phyloP scores from a whole-genome alignment of 2,888 invertebrate genomes.

The Alcis repandata region DNA sequence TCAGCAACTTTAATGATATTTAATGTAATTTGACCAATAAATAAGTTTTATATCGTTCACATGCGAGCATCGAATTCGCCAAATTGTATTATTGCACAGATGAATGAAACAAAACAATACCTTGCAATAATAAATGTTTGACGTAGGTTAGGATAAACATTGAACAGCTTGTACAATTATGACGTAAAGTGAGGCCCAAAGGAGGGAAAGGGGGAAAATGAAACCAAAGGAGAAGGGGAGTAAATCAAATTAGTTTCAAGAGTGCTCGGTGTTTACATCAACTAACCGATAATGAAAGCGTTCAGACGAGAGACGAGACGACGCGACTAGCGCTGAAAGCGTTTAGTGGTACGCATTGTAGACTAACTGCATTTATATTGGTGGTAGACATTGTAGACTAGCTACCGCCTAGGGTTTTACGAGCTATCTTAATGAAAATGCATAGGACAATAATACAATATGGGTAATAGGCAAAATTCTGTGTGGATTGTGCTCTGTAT shows the following conservation, averaged over 20 bases:
- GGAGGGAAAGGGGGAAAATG: slow-evolving; percentile 31
- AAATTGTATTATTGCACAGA: too few relatives aligned
- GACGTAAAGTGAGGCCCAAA: slow-evolving; percentile 31
- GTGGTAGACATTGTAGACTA: neutral
- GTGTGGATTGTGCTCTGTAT: too few relatives aligned
- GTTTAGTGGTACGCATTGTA: neutral
- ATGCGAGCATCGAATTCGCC: too few relatives aligned
- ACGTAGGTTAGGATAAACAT: slow-evolving; percentile 29
- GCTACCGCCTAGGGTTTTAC: neutral
- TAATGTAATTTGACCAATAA: too few relatives aligned
- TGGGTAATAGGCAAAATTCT: too few relatives aligned
- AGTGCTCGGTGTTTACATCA: slow-evolving; percentile 58
- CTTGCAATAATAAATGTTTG: slow-evolving; percentile 34
- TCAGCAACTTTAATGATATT: too few relatives aligned
- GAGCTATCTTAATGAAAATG: too few relatives aligned
- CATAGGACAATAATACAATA: too few relatives aligned
- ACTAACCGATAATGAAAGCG: slow-evolving; percentile 55
- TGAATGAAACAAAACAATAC: too few relatives aligned
- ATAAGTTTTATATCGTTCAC: too few relatives aligned
- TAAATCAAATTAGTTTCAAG: slow-evolving; percentile 60
- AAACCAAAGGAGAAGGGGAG: slow-evolving; percentile 32
- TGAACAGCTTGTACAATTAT: slow-evolving; percentile 49
- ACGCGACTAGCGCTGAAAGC: slow-evolving; percentile 25
- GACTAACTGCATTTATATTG: neutral
- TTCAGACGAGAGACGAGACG: slow-evolving; percentile 39